Evolutionary conservation across 1,140 invertebrate species (phyloP).

Genomic region (Conus betulinus): DNA sequence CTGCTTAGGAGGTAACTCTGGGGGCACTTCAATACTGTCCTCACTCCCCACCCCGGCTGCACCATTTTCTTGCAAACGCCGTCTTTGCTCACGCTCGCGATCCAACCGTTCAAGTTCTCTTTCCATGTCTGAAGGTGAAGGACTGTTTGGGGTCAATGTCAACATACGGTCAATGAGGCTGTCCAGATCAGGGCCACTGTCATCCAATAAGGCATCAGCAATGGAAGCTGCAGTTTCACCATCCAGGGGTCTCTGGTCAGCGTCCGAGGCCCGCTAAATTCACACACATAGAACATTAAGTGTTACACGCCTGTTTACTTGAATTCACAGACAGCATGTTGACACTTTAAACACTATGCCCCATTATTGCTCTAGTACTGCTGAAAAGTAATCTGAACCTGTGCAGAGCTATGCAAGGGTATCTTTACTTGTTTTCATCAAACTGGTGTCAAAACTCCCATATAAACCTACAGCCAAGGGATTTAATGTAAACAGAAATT

Average conservation of each 20-base stretch:
- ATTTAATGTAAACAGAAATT: too few relatives aligned
- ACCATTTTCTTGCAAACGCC: background rate
- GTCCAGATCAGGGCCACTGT: conserved; percentile 65
- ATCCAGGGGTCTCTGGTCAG: background rate
- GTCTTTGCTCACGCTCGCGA: background rate
- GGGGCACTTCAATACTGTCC: conserved; percentile 57
- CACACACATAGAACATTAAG: too few relatives aligned
- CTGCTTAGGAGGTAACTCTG: conserved; percentile 69
- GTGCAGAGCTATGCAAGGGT: too few relatives aligned
- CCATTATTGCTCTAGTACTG: too few relatives aligned
- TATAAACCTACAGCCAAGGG: too few relatives aligned
- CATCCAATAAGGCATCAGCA: conserved; percentile 35
- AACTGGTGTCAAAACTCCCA: too few relatives aligned
- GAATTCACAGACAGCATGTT: too few relatives aligned
- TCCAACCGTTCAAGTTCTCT: background rate
- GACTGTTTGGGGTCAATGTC: conserved; percentile 63
- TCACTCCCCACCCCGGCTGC: background rate
- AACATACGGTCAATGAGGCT: conserved; percentile 63
- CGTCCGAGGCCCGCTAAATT: background rate
- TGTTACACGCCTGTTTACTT: too few relatives aligned
- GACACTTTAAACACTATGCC: too few relatives aligned
- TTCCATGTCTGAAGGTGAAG: conserved; percentile 46
- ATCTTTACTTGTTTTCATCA: too few relatives aligned
- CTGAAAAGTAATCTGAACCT: too few relatives aligned
- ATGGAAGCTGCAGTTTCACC: background rate